Conservation (phyloP, 2,888 invertebrate species). For the Acanthosepion lycidas region DNA sequence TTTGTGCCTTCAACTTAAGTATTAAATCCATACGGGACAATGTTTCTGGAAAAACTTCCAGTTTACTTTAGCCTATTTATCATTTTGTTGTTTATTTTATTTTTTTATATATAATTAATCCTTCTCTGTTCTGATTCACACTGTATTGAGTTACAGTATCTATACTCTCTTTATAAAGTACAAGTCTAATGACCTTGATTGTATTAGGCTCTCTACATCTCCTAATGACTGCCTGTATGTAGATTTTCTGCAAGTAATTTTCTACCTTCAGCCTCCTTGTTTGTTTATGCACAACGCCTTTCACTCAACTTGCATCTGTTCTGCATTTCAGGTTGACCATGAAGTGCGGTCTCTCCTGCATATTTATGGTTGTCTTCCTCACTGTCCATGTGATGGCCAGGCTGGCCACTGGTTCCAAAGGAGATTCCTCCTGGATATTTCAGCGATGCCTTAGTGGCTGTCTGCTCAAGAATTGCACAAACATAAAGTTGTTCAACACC, state of each 20-base stretch:
- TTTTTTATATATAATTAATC: no score
- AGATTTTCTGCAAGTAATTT: not conserved
- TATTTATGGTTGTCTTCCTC: conserved; percentile 42
- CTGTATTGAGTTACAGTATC: no score
- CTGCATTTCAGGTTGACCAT: conserved; percentile 24
- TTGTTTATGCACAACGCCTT: not conserved
- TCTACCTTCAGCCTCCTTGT: not conserved
- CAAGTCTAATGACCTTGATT: not conserved
- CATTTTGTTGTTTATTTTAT: no score
- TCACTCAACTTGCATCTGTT: not conserved
- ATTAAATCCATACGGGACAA: no score
- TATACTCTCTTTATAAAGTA: no score
- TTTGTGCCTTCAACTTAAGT: no score
- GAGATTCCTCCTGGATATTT: conserved; percentile 65
- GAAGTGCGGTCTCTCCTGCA: conserved; percentile 42
- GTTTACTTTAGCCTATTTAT: no score
- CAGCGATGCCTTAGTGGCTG: conserved; percentile 63
- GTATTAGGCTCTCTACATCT: not conserved
- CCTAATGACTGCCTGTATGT: not conserved
- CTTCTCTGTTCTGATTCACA: no score
- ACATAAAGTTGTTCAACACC: conserved; percentile 36
- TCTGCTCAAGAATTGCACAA: conserved; percentile 56
- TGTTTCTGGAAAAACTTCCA: no score
- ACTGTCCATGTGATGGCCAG: not conserved
- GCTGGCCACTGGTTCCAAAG: conserved; percentile 56